phyloP scores from a whole-genome alignment of 2,888 invertebrate genomes.

The Lingula anatina region DNA sequence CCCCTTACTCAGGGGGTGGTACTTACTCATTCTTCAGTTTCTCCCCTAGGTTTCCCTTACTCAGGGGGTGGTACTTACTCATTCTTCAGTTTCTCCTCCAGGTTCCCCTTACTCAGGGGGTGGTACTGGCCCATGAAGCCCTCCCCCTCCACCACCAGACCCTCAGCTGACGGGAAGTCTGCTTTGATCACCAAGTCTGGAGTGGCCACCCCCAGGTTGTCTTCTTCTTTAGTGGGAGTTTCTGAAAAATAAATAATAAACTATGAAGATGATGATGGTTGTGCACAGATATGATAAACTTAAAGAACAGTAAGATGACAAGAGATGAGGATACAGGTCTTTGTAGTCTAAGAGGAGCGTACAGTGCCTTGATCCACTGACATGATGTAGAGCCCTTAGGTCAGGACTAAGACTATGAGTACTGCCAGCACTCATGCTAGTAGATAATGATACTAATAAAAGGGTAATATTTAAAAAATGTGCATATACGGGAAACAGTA shows the following conservation, averaged over 20 bases:
- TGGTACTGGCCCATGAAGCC: conserved; percentile 43
- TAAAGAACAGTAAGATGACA: too few species aligned
- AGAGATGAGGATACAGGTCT: too few species aligned
- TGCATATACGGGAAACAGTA: neutral
- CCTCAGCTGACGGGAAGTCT: conserved; percentile 11
- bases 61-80: too few species aligned
- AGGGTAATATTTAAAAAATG: neutral
- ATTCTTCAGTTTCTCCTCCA: conserved; percentile 47
- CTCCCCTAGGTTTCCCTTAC: too few species aligned
- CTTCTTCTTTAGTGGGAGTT: conserved; percentile 31
- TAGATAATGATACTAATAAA: conserved; percentile 2
- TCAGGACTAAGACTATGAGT: too few species aligned
- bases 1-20: too few species aligned
- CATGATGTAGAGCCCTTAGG: too few species aligned
- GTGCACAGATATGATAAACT: too few species aligned
- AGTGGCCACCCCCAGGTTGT: conserved; percentile 41
- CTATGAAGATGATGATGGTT: neutral
- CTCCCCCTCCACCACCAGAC: conserved; percentile 31
- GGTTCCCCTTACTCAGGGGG: conserved; percentile 34
- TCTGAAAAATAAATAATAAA: conserved; percentile 16
- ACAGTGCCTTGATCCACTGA: too few species aligned
- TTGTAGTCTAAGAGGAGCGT: too few species aligned
- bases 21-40: too few species aligned
- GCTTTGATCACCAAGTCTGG: conserved; percentile 30
- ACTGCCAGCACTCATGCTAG: too few species aligned